Evolutionary conservation across 2,888 invertebrate genomes (phyloP).

Genomic region (Drosophila algonquin): DNA sequence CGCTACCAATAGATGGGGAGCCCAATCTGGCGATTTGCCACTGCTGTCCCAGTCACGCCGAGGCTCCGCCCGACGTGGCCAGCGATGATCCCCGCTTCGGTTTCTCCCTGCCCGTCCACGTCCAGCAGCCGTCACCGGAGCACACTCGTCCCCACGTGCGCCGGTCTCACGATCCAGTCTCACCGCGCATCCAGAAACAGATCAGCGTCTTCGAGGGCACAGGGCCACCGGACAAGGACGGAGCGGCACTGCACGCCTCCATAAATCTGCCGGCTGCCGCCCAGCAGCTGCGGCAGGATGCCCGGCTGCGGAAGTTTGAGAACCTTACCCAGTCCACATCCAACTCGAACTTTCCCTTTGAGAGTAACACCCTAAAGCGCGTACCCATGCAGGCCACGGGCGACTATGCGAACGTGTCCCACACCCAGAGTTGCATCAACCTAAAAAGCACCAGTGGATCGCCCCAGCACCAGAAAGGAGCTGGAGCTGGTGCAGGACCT

Average conservation of each 20-base stretch:
- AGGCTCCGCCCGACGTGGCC: constrained; percentile 73
- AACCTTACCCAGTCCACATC: constrained; percentile 81
- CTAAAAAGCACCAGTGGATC: constrained; percentile 70
- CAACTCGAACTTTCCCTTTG: constrained; percentile 82
- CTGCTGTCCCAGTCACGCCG: constrained; percentile 75
- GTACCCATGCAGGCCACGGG: constrained; percentile 67
- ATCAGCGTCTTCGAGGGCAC: constrained; percentile 80
- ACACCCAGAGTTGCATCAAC: constrained; percentile 81
- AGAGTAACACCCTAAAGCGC: constrained; percentile 80
- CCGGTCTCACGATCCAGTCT: constrained; percentile 78
- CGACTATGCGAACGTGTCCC: constrained; percentile 69
- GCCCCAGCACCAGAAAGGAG: constrained; percentile 60
- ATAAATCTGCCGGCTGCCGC: constrained; percentile 77
- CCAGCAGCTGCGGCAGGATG: constrained; percentile 75
- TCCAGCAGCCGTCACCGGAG: constrained; percentile 70
- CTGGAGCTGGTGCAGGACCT: neutral
- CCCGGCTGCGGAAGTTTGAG: constrained; percentile 80
- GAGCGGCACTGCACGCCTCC: constrained; percentile 68
- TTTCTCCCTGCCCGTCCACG: constrained; percentile 60
- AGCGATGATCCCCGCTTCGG: constrained; percentile 54
- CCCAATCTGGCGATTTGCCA: constrained; percentile 71
- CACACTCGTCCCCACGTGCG: constrained; percentile 63
- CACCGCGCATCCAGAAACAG: constrained; percentile 82
- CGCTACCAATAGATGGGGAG: constrained; percentile 71
- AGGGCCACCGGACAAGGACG: constrained; percentile 28